These are phyloP conservation scores for Centruroides sculpturatus DNA, from an alignment of 1,140 invertebrate genomes.

Conservation along the genomic window DNA sequence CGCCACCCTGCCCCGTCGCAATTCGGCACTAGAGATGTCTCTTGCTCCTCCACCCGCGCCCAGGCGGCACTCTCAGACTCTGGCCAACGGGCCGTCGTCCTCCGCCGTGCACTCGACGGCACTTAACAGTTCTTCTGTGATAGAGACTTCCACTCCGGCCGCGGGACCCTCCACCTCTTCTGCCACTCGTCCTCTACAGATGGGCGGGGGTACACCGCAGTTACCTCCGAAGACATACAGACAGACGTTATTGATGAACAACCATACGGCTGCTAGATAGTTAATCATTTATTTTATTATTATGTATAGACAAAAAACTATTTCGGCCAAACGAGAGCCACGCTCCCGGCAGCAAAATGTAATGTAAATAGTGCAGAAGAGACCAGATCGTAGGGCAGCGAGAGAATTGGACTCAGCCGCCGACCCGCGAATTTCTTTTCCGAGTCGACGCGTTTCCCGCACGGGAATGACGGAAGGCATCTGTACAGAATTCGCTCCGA, in stretches of 20 bases:
- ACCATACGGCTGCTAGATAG: background rate
- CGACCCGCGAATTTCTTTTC: too few relatives aligned
- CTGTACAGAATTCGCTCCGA: too few relatives aligned
- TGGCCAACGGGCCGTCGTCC: conserved; percentile 1
- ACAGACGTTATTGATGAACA: conserved; percentile 13
- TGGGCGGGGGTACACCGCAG: conserved; percentile 5
- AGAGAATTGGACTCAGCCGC: too few relatives aligned
- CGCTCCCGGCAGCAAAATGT: too few relatives aligned
- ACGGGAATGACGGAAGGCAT: too few relatives aligned
- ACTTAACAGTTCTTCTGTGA: background rate
- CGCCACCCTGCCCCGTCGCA: conserved; percentile 27
- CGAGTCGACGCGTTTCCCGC: too few relatives aligned
- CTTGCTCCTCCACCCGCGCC: conserved; percentile 6
- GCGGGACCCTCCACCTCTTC: background rate
- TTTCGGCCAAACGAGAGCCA: too few relatives aligned
- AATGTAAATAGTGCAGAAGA: too few relatives aligned
- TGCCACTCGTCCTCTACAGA: background rate
- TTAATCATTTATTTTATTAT: too few relatives aligned
- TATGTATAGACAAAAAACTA: too few relatives aligned
- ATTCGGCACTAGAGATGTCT: conserved; percentile 27
- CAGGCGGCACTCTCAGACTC: conserved; percentile 12
- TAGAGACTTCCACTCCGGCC: background rate
- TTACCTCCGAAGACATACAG: conserved; percentile 15
- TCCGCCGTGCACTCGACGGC: background rate
- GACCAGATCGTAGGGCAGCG: too few relatives aligned